Evolutionary conservation across 2,888 invertebrate species (phyloP), one percentile per base, ranked within the genome.

Genomic region (Aspidiotus rigidus): DNA sequence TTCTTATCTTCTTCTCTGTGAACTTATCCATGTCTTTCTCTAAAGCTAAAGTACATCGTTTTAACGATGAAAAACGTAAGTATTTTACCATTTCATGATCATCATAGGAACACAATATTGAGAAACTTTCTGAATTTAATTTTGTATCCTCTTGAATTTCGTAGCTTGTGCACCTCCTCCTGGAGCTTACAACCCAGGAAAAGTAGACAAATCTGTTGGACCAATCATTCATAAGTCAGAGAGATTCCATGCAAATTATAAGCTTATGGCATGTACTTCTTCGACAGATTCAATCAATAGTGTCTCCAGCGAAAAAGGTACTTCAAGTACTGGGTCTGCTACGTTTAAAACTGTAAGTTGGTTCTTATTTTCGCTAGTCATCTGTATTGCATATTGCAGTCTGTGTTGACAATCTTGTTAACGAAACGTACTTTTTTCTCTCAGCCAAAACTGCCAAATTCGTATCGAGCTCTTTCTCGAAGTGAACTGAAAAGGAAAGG

Each of bases 81-180:
- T 69, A 7, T 17, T 49, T 49, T 15, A 42, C 11, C 39, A 53
- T 39, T 64, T 54, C 41, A 28, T 54, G 54, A 60, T 53, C 2
- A 57, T 61, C 49, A 49, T 49, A n/a, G 49, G 6, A 49, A 49
- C 11, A 6, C 6, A 49, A 49, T 11, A 28, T 28, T 49, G n/a
- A 13, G 49, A 49, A 49, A 1, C 2, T 49, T 49, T 6, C 49
- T 13, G 11, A 49, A 13, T 11, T 49, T 11, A 3, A 13, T 49
- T 49, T 13, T 6, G 49, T 2, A 1, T 13, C 3, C 49, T 49
- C 6, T 49, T 3, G 2, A 49, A 11, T 11, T 56, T 63, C 62
- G 7, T 56, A 69, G 69, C 69, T 16, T 69, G 69, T 57, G 69
- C 62, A 28, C 69, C 69, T 8, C 69, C 69, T 44, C 69, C 69